phyloP scores from a whole-genome alignment of 2,113 vertebrate species.

The Anolis carolinensis region DNA sequence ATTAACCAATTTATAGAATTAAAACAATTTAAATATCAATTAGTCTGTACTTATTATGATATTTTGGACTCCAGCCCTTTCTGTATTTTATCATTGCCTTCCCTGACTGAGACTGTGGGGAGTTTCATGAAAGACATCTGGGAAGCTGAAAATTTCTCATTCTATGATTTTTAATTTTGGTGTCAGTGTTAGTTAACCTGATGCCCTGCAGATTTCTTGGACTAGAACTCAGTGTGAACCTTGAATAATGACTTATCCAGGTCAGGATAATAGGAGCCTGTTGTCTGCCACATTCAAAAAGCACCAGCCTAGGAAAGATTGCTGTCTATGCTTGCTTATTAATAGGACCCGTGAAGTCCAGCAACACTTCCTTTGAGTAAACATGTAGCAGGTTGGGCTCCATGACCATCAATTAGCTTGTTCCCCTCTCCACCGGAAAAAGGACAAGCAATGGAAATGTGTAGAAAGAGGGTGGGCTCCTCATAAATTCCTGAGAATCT shows the following conservation, averaged over 20 bases:
- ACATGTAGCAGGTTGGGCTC: not conserved
- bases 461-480: not conserved
- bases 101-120: not conserved
- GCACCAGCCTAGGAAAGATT: not conserved
- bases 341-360: not conserved
- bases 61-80: not conserved
- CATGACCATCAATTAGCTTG: not conserved
- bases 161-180: too few relatives aligned
- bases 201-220: not conserved
- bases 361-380: not conserved
- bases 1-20: too few relatives aligned
- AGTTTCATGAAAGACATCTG: not conserved
- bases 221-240: not conserved
- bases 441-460: not conserved
- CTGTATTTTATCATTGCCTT: not conserved
- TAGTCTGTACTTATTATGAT: not conserved
- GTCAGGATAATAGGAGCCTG: not conserved
- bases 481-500: conserved; percentile 24
- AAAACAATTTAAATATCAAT: too few relatives aligned
- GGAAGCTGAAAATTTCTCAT: not conserved
- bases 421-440: not conserved
- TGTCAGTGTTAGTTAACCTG: not conserved
- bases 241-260: not conserved
- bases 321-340: not conserved
- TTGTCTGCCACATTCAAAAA: not conserved